These are phyloP conservation scores for Euleptes europaea DNA, from an alignment of 2,113 vertebrate species.

Conservation along the genomic window DNA sequence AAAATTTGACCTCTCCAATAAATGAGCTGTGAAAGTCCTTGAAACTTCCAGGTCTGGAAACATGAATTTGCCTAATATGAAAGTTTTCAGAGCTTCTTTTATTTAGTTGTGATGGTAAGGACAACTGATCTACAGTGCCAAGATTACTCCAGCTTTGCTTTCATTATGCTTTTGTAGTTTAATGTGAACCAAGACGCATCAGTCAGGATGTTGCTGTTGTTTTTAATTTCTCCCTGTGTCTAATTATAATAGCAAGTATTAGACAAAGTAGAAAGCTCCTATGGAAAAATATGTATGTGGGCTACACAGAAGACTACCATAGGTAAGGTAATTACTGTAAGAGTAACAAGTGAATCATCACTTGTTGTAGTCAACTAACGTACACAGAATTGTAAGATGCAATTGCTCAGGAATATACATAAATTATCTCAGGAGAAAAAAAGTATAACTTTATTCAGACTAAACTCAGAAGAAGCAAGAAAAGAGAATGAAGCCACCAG, in stretches of 20 bases:
- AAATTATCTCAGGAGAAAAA: too few relatives aligned
- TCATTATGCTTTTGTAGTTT: conserved; percentile 31
- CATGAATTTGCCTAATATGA: conserved; percentile 20
- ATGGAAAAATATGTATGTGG: conserved; percentile 14
- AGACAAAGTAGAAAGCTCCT: conserved; percentile 38
- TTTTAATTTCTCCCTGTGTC: conserved; percentile 22
- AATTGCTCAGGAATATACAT: too few relatives aligned
- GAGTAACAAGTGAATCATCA: neutral
- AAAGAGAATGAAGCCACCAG: too few relatives aligned
- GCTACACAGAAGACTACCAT: neutral
- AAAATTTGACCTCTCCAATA: conserved; percentile 47
- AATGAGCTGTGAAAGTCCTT: conserved; percentile 48
- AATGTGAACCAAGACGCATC: conserved; percentile 1
- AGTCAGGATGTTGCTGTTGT: conserved; percentile 6
- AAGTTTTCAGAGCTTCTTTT: neutral
- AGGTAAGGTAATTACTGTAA: conserved; percentile 20
- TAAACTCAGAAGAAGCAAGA: too few relatives aligned
- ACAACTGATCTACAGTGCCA: neutral
- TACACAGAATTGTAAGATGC: neutral
- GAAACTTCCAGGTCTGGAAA: conserved; percentile 30
- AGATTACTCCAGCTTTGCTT: neutral
- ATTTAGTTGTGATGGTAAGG: conserved; percentile 21
- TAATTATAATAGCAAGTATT: conserved; percentile 38
- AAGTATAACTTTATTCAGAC: too few relatives aligned
- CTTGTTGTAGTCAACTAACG: neutral